Base-by-base conservation (phyloP, 2,888 invertebrate species). In the Tipula lateralis region DNA sequence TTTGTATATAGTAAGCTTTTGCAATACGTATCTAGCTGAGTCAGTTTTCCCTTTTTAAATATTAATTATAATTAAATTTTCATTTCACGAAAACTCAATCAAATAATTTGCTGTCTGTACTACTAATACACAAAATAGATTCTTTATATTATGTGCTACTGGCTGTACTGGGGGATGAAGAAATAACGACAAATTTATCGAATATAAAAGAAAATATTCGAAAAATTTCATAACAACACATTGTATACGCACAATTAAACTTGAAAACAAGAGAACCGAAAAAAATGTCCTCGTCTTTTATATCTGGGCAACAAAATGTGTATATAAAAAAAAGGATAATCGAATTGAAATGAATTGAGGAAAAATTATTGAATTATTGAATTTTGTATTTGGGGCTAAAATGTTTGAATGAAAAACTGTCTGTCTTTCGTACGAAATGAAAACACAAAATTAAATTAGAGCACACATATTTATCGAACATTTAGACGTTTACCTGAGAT, bases 301-400 rank as follows among this genome's bases (percentile, higher is more conserved):
- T 44, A 24, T 24, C 24, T 66, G 66, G 24, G 66, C 24, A 24
- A 19, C 66, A 9, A 66, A 66, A 19, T 66, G 5, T n/a, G n/a
- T n/a, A n/a, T n/a, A n/a, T n/a, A n/a, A n/a, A 24, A 66, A 66
- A 66, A 66, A 66, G 66, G 66, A 66, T 66, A 66, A 66, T 66
- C 66, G 66, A 66, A 66, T 66, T 66, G 66, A 24, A 24, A 66
- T 9, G 66, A 66, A 66, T 66, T 24, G 66, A 66, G 24, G 7
- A 66, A 66, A 66, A 66, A 66, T 44, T 44, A 44, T 44, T 44
- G 44, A 44, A 44, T 44, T 44, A 44, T 44, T 44, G 44, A 44
- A 44, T 44, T 44, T 44, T 44, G 3, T 44, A 5, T 44, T 44
- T 0, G n/a, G 3, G 44, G 44, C 44, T 16, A 44, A 66, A 66